Conservation (phyloP, 2,797 vertebrate species). For the Phataginus tetradactyla region DNA sequence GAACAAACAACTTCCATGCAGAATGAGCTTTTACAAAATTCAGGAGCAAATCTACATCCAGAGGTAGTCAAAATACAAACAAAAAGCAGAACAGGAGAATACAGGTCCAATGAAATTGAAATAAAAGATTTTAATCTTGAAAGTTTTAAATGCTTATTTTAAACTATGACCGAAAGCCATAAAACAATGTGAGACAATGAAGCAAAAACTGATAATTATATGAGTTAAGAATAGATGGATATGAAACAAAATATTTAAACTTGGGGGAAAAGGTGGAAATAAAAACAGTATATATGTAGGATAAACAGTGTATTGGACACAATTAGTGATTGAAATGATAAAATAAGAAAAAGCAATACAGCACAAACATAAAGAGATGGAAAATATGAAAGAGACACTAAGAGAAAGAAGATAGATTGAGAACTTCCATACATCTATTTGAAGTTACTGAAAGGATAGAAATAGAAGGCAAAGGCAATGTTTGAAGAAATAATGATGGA, state of each 20-base stretch:
- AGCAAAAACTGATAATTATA: conserved; percentile 42
- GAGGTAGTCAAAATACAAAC: not conserved
- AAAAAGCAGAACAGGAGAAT: not conserved
- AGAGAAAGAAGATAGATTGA: not conserved
- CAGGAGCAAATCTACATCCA: not conserved
- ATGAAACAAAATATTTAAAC: conserved; percentile 22
- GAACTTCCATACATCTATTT: not conserved
- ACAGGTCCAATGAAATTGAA: not conserved
- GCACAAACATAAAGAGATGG: not conserved
- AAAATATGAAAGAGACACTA: conserved; percentile 14
- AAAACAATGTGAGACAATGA: conserved; percentile 9
- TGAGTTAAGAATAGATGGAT: not conserved
- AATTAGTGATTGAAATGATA: not conserved
- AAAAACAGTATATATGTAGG: not conserved
- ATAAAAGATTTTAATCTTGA: conserved; percentile 21
- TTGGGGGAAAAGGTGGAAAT: not conserved
- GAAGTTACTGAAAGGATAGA: conserved; percentile 18
- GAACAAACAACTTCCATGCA: not conserved
- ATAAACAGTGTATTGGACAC: not conserved
- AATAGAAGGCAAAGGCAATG: not conserved
- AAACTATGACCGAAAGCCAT: not conserved
- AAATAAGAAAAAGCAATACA: conserved; percentile 2
- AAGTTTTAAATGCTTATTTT: conserved; percentile 28
- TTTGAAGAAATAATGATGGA: conserved; percentile 19
- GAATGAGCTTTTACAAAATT: conserved; percentile 1